Evolutionary conservation across 2,888 invertebrate genomes (phyloP).

Genomic region (Malthinus seriepunctatus): DNA sequence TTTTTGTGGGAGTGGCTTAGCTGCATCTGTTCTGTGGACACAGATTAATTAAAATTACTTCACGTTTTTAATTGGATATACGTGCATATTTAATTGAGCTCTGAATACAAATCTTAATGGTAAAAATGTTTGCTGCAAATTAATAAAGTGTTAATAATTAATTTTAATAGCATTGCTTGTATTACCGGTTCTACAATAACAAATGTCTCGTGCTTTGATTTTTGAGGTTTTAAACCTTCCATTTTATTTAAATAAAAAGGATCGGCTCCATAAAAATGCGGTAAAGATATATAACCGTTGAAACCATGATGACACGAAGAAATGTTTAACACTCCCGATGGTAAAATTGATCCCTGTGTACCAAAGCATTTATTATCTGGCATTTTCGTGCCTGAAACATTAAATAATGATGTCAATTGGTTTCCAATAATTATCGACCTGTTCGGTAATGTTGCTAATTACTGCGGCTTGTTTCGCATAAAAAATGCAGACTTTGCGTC

Average conservation of each 20-base stretch:
- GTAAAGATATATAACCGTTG: constrained; percentile 78
- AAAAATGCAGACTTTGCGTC: too few relatives aligned
- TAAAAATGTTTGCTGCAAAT: not conserved
- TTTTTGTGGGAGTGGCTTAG: too few relatives aligned
- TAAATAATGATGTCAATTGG: too few relatives aligned
- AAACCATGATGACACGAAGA: constrained; percentile 74
- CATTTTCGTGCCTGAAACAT: constrained; percentile 57
- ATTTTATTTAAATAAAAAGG: constrained; percentile 63
- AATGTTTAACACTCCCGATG: constrained; percentile 72
- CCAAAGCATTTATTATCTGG: constrained; percentile 69
- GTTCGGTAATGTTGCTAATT: too few relatives aligned
- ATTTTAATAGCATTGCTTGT: too few relatives aligned
- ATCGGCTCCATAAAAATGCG: constrained; percentile 78
- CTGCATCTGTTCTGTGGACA: too few relatives aligned
- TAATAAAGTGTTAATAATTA: not conserved
- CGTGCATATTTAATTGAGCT: not conserved
- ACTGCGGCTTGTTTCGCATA: too few relatives aligned
- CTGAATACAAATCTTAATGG: not conserved
- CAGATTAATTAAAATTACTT: not conserved
- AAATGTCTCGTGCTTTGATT: constrained; percentile 70
- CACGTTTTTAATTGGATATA: not conserved
- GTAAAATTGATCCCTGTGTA: constrained; percentile 68
- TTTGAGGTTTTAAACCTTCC: constrained; percentile 67
- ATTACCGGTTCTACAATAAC: constrained; percentile 72
- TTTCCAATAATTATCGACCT: too few relatives aligned